Conservation (phyloP, 2,888 invertebrate genomes). For the Nomada ruficornis region DNA sequence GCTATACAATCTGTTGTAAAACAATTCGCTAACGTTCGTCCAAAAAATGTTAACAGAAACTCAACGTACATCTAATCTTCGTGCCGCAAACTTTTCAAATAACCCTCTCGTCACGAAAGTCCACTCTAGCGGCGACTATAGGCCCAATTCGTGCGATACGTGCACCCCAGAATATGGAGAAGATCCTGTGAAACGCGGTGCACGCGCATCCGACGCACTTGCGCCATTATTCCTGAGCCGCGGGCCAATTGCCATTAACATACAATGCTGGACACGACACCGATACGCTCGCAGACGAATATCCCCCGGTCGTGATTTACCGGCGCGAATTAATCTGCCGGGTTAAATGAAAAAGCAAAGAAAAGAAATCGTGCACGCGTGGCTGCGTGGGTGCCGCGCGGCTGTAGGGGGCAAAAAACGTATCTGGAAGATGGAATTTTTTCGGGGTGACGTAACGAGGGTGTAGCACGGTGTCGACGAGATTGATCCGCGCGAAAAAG, state of each 20-base stretch:
- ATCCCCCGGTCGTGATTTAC: slow-evolving; percentile 65
- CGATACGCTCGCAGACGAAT: slow-evolving; percentile 47
- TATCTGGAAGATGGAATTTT: slow-evolving; percentile 31
- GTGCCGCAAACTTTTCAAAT: too few species aligned
- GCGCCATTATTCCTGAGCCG: slow-evolving; percentile 64
- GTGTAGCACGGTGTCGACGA: neutral
- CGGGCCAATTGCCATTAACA: slow-evolving; percentile 72
- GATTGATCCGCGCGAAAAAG: slow-evolving; percentile 3
- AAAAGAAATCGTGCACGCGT: slow-evolving; percentile 7
- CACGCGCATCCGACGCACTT: slow-evolving; percentile 48
- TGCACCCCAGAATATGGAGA: too few species aligned
- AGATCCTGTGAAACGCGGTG: slow-evolving; percentile 19
- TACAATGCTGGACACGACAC: slow-evolving; percentile 69
- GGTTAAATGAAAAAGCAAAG: slow-evolving; percentile 50
- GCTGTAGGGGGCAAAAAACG: neutral
- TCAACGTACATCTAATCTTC: too few species aligned
- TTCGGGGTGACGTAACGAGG: slow-evolving; percentile 25
- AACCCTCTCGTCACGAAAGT: too few species aligned
- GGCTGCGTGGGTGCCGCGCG: slow-evolving; percentile 22
- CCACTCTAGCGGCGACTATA: too few species aligned
- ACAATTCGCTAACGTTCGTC: too few species aligned
- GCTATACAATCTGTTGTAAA: too few species aligned
- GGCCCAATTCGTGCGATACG: too few species aligned
- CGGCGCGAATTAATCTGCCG: slow-evolving; percentile 63
- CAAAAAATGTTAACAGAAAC: too few species aligned